Conservation (phyloP, 2,888 invertebrate species). For the Cryptophagus acutangulus region DNA sequence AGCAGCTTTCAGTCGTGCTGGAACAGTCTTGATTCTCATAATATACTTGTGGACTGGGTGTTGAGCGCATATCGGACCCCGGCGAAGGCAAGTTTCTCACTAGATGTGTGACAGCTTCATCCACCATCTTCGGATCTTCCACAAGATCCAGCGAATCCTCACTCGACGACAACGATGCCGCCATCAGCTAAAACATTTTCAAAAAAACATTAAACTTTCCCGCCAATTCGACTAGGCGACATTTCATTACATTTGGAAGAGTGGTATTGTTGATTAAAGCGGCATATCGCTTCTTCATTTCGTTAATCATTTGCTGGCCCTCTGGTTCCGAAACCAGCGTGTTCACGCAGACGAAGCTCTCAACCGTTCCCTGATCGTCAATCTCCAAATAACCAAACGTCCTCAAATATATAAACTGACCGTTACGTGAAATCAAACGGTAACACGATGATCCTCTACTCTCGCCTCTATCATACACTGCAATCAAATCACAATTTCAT, state of each 20-base stretch:
- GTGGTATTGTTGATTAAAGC: constrained; percentile 51
- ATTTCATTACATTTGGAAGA: too few relatives aligned
- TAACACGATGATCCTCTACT: constrained; percentile 85
- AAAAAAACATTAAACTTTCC: too few relatives aligned
- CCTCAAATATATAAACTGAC: constrained; percentile 79
- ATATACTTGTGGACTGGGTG: constrained; percentile 25
- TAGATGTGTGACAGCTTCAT: constrained; percentile 68
- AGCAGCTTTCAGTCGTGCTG: constrained; percentile 24
- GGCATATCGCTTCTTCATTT: constrained; percentile 77
- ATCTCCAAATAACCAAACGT: constrained; percentile 82
- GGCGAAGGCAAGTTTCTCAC: constrained; percentile 53
- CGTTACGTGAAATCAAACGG: constrained; percentile 72
- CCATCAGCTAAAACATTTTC: constrained; percentile 6
- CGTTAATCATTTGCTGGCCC: constrained; percentile 64
- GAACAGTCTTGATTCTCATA: constrained; percentile 43
- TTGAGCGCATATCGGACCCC: constrained; percentile 34
- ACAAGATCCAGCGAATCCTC: constrained; percentile 49
- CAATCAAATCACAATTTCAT: constrained; percentile 24
- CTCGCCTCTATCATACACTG: constrained; percentile 80
- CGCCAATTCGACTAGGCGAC: too few relatives aligned
- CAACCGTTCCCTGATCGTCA: constrained; percentile 72
- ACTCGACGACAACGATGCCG: constrained; percentile 19
- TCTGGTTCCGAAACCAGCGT: constrained; percentile 70
- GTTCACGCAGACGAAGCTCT: constrained; percentile 84
- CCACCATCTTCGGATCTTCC: constrained; percentile 66